Conservation (phyloP, 53 echinoderm and acorn worm species). For the Actinopyga echinites region DNA sequence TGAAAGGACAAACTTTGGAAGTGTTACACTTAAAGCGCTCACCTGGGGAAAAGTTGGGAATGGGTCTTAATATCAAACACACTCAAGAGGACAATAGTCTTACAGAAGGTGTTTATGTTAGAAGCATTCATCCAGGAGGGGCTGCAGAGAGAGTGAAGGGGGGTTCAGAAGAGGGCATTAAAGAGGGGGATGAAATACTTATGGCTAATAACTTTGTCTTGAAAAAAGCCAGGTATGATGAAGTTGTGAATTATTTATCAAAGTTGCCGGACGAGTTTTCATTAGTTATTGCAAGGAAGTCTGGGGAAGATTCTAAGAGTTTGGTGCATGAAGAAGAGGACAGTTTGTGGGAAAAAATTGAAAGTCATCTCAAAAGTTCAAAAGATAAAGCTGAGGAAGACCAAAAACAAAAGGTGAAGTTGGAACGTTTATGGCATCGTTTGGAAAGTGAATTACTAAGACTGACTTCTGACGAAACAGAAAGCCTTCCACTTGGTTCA, state of each 20-base stretch:
- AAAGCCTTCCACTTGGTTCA: background rate
- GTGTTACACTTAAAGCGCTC: slow-evolving; percentile 69
- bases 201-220: slow-evolving; percentile 69
- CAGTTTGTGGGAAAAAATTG: slow-evolving; percentile 19
- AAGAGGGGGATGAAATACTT: slow-evolving; percentile 74
- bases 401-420: background rate
- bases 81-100: slow-evolving; percentile 70
- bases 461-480: background rate
- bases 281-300: slow-evolving; percentile 71
- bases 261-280: slow-evolving; percentile 73
- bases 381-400: background rate
- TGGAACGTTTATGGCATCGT: background rate
- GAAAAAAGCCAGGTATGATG: slow-evolving; percentile 67
- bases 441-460: slow-evolving; percentile 14
- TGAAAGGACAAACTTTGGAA: slow-evolving; percentile 61
- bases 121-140: slow-evolving; percentile 71
- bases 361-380: background rate
- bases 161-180: slow-evolving; percentile 42
- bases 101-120: slow-evolving; percentile 81
- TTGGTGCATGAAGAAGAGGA: slow-evolving; percentile 21
- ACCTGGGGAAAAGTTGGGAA: slow-evolving; percentile 84
- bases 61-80: slow-evolving; percentile 93
- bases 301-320: background rate
- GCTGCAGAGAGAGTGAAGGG: slow-evolving; percentile 80
- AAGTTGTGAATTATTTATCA: slow-evolving; percentile 74